Percentiles rank a stretch among this genome's conserved stretches.
Evolutionary conservation across 1,140 invertebrate species (phyloP).

Genomic region (Scaptomyza graminum): DNA sequence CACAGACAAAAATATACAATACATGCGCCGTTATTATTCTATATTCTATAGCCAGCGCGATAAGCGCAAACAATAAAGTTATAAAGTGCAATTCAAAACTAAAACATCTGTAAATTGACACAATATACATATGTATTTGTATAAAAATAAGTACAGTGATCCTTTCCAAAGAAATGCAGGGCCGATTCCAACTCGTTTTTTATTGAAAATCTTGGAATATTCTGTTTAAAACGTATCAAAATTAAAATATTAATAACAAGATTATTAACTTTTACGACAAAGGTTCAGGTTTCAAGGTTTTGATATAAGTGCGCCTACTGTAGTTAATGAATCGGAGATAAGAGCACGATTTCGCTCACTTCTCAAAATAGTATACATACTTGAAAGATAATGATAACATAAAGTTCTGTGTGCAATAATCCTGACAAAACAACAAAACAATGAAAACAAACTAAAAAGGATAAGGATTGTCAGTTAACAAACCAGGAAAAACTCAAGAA

Average conservation of each 20-base stretch:
- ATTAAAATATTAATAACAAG: not conserved
- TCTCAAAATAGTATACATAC: slow-evolving; percentile 13
- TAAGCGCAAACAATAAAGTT: slow-evolving; percentile 44
- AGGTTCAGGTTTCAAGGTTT: not conserved
- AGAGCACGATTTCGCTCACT: slow-evolving; percentile 27
- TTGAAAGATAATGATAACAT: slow-evolving; percentile 38
- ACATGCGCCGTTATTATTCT: slow-evolving; percentile 7
- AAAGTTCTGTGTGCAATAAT: slow-evolving; percentile 15
- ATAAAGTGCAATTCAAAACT: slow-evolving; percentile 66
- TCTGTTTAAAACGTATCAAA: too few relatives aligned
- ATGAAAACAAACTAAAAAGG: not conserved
- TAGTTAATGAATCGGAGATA: slow-evolving; percentile 21
- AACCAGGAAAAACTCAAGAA: not conserved
- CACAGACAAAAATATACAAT: not conserved
- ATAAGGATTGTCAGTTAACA: not conserved
- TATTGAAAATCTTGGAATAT: too few relatives aligned
- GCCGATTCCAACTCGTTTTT: not conserved
- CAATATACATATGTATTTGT: slow-evolving; percentile 8
- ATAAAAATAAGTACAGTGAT: not conserved
- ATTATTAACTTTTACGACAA: not conserved
- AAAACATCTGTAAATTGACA: slow-evolving; percentile 39
- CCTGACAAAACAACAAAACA: slow-evolving; percentile 10
- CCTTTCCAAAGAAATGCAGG: not conserved
- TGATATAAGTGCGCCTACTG: not conserved
- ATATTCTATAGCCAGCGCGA: slow-evolving; percentile 29